phyloP scores from a whole-genome alignment of 2,113 vertebrate genomes.

The Pongo abelii region DNA sequence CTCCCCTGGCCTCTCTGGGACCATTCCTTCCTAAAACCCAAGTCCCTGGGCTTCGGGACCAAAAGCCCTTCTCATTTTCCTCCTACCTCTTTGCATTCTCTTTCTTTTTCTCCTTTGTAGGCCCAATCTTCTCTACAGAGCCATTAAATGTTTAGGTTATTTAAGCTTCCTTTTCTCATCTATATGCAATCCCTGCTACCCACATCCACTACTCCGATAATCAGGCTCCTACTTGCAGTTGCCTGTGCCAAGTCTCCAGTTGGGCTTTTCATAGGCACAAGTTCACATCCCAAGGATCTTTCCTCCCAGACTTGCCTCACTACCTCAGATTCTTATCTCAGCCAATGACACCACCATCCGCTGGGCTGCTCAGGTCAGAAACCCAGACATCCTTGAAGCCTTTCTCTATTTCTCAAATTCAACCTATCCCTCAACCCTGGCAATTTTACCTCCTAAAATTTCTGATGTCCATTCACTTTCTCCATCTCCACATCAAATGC shows the following conservation, averaged over 20 bases:
- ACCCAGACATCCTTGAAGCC: neutral
- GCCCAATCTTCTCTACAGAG: neutral
- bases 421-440: neutral
- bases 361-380: neutral
- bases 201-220: neutral
- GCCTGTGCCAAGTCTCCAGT: neutral
- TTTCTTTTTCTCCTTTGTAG: neutral
- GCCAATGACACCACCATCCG: neutral
- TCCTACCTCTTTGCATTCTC: neutral
- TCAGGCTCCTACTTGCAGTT: neutral
- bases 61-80: neutral
- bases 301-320: neutral
- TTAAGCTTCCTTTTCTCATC: neutral
- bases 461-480: neutral
- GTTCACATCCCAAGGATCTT: neutral
- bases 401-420: neutral
- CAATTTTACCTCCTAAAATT: neutral
- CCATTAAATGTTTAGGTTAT: neutral
- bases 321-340: neutral
- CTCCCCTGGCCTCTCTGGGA: neutral
- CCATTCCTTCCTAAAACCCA: neutral
- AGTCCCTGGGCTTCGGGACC: neutral
- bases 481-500: neutral
- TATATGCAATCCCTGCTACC: neutral
- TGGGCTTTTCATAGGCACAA: neutral